Conservation (phyloP, 2,113 vertebrate genomes). For the Phrynocephalus versicolor region DNA sequence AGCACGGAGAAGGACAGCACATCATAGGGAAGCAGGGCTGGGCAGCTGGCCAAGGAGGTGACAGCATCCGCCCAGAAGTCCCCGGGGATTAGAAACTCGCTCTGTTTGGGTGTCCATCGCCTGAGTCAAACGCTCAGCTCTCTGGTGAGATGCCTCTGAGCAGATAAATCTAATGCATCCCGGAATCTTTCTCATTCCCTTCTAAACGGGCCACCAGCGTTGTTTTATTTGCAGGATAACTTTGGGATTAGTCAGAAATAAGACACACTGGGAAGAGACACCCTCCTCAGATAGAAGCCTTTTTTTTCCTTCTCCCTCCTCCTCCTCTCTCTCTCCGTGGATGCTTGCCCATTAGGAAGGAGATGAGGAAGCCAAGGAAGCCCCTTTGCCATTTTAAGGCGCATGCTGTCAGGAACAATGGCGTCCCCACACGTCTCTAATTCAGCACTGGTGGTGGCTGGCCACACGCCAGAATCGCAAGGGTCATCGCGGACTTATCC, state of each 20-base stretch:
- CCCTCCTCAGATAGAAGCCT: too few relatives aligned
- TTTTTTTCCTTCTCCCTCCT: not conserved
- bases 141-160: constrained; percentile 1
- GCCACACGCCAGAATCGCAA: not conserved
- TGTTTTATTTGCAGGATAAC: not conserved
- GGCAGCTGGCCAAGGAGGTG: constrained; percentile 45
- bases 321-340: not conserved
- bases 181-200: not conserved
- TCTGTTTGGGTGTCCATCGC: constrained; percentile 7
- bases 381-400: not conserved
- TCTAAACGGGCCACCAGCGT: not conserved
- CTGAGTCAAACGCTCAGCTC: not conserved
- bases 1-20: constrained; percentile 48
- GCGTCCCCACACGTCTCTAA: rapidly evolving
- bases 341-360: not conserved
- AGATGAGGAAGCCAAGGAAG: not conserved
- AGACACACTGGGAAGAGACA: too few relatives aligned
- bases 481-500: rapidly evolving
- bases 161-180: not conserved
- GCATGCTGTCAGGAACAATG: not conserved
- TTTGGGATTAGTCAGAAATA: not conserved
- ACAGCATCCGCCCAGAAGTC: constrained; percentile 17
- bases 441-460: not conserved
- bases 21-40: constrained; percentile 24
- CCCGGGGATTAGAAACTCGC: not conserved